Conservation (phyloP, 2,888 invertebrate genomes). For the Tetragonisca angustula region DNA sequence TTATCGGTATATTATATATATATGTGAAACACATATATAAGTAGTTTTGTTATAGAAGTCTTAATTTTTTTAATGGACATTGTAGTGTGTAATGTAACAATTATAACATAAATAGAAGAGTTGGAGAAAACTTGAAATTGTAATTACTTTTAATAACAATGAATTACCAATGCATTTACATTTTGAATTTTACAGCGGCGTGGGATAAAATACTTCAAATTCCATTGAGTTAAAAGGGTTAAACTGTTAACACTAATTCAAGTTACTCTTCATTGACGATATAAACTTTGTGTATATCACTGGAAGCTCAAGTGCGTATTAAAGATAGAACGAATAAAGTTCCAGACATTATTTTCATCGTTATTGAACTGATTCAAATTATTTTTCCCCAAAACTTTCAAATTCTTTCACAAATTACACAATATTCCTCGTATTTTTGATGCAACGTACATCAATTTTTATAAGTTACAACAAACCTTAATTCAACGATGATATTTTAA, state of each 20-base stretch:
- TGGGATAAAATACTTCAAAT: not conserved
- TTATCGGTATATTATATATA: not conserved
- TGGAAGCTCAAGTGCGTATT: not conserved
- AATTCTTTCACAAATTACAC: not conserved
- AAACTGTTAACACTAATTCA: conserved; percentile 5
- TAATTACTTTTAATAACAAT: not conserved
- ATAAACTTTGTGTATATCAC: not conserved
- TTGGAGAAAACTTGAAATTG: not conserved
- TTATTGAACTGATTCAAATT: not conserved
- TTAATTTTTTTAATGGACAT: not conserved
- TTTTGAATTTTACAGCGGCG: not conserved
- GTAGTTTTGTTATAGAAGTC: not conserved
- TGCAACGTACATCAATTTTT: not conserved
- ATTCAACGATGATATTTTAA: not conserved
- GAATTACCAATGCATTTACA: not conserved
- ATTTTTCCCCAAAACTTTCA: not conserved
- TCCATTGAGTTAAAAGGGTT: not conserved
- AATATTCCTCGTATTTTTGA: not conserved
- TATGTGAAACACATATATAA: not conserved
- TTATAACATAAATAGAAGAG: too few relatives aligned
- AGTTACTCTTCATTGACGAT: not conserved
- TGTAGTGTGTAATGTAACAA: too few relatives aligned
- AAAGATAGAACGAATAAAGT: not conserved
- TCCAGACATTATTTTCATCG: not conserved
- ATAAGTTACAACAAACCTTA: not conserved